Base-by-base conservation (phyloP, 2,113 vertebrate species). In the Prolemur simus region DNA sequence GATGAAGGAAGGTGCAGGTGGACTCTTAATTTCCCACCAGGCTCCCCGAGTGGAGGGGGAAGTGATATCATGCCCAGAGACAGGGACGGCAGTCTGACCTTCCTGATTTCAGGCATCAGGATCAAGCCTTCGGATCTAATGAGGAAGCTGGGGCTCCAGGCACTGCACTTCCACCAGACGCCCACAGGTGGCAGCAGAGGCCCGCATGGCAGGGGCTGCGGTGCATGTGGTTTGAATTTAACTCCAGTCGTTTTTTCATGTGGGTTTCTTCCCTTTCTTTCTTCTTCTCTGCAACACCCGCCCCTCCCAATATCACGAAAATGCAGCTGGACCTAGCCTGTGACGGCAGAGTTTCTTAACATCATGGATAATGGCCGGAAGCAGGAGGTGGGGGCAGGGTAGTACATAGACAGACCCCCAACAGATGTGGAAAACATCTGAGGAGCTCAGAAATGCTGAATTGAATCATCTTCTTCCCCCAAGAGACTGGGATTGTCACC, bases 161-260 rank as follows among this genome's bases (percentile, higher is more conserved):
- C 94, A 45, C 39, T 86, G 93, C 92, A 91, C 64, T 96, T 91
- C 87, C 37, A 1, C 29, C 0, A 87, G 11, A 21, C 0, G 25
- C 80, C 91, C 42, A 18, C 17, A 92, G 97, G 60, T 89, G 96
- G 94, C 95, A 97, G 96, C 97, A 97, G 94, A 94, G 80, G 80
- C 27, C 78, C 0, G 0, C 64, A 25, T 20, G 47, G 88, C 69
- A 73, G 76, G 42, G 74, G 29, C 27, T 66, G 63, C 5, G 1
- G 49, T 15, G 74, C 91, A 93, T 96, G 91, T 96, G 98, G 93
- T 97, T 98, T 97, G 89, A 97, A 97, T 97, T 96, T 96, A 96
- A 97, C 73, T 45, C 25, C 12, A 10, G 34, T 74, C 14, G 2
- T 93, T 94, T 84, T 97, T 91, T 96, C 39, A 64, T 47, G 68